Conservation (phyloP, 2,113 vertebrate genomes). For the Dasyurus viverrinus region DNA sequence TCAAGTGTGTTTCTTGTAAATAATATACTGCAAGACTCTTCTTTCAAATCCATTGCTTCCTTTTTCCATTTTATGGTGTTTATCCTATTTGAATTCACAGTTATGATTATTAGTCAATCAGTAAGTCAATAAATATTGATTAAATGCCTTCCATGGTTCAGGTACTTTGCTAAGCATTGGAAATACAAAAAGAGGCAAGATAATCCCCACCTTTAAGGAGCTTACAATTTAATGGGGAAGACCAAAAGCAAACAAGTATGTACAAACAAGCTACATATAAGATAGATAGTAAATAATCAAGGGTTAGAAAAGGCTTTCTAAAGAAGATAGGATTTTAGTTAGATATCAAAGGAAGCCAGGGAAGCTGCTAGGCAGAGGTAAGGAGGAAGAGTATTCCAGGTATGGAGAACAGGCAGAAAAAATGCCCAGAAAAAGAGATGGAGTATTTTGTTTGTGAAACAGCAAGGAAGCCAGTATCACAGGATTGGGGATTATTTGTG, state of each 20-base stretch:
- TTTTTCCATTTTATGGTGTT: not conserved
- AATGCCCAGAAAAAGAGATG: not conserved
- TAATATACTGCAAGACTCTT: not conserved
- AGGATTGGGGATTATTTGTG: too few species aligned
- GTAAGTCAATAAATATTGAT: not conserved
- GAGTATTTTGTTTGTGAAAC: not conserved
- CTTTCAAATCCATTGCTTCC: not conserved
- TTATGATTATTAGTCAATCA: not conserved
- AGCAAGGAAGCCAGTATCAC: not conserved
- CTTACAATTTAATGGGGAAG: not conserved
- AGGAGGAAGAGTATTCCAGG: not conserved
- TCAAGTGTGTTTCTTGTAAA: not conserved
- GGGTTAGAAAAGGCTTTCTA: not conserved
- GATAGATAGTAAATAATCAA: not conserved
- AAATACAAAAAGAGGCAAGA: not conserved
- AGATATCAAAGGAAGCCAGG: not conserved
- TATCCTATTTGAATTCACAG: not conserved
- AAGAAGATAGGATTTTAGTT: not conserved
- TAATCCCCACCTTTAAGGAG: not conserved
- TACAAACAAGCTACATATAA: not conserved
- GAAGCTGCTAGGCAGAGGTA: not conserved
- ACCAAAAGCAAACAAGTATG: not conserved
- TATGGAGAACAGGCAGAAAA: not conserved
- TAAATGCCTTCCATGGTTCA: not conserved
- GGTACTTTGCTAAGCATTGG: not conserved